Base-by-base conservation (phyloP, 2,888 invertebrate genomes). In the Arge pagana region DNA sequence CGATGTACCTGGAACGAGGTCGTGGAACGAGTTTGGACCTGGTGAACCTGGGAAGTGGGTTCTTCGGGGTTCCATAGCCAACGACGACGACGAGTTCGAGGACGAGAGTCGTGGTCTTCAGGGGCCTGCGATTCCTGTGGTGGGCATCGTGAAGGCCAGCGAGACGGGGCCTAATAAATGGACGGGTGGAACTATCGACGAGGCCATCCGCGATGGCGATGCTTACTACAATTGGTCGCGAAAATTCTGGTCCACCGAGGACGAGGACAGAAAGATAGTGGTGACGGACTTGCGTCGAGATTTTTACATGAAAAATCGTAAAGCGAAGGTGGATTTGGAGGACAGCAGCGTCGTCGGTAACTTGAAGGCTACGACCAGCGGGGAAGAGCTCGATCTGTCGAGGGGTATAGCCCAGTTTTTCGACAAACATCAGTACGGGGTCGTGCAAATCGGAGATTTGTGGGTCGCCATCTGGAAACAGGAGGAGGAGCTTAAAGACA, bases 381-480 rank as follows among this genome's bases (percentile, higher is more conserved):
- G 54, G 4, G 53, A 68, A 5, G 60, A 75, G 3, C 18, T 73
- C 3, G 75, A 77, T 50, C 59, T 81, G 1, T 56, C 63, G 7
- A 56, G 62, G 4, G 80, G 71, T 0, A 31, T 81, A 3, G 59
- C 53, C 0, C 55, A 65, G 6, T 79, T 78, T 53, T 80, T 80
- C 50, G 64, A 72, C 31, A 58, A 59, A 2, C 55, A 66, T 33
- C 62, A 66, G 3, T 75, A 66, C 30, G 79, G 78, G 1, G 61
- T 81, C 11, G 39, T 81, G 3, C 67, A 68, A 24, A 55, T 70
- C 4, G 77, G 77, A 59, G 69, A 75, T 55, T 57, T 58, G 16
- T 53, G 62, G 2, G 72, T 79, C 1, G 78, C 77, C 0, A 63
- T 81, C 4, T 82, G 80, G 80, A 77, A 72, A 51, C 69, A 66